Base-by-base conservation (phyloP, 2,113 vertebrate species). In the Albula goreensis region DNA sequence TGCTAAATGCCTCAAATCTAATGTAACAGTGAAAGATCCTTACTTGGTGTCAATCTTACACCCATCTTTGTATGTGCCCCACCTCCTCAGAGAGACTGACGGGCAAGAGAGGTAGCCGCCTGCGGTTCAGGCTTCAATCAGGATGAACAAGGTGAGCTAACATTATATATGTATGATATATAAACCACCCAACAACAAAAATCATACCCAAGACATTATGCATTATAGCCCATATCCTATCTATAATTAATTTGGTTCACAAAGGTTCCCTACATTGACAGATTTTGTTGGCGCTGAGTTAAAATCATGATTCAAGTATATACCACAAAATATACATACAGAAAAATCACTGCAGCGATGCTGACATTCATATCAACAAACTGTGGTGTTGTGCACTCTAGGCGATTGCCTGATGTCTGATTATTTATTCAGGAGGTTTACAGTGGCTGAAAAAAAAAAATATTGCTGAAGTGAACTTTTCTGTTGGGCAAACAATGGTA, bases 81-180 rank as follows among this genome's bases (percentile, higher is more conserved):
- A 89, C 94, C 93, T 93, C 87, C 88, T 94, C 93, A 93, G 83
- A 57, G 87, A 93, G 94, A 96, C 79, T 94, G 94, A 92, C 93
- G 88, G 92, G 86, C 83, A 90, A 83, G 90, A 91, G 91, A 91
- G 89, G 85, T 31, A 87, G 86, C 49, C 90, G 90, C 85, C 88
- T 57, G 85, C 86, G 83, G 90, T 92, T 94, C 94, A 93, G 92
- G 77, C 70, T 85, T 91, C 90, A 89, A 88, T 88, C 90, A 88
- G 83, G 89, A 86, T 88, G 87, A 82, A 78, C 52, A 56, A 89
- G 70, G 79, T 53, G 7, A 80, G 85, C 80, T 63, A 92, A 87
- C 77, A 63, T 52, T 19, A 41, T 41, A 41, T 41, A 41, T 41
- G 31, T 41, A 41, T 41, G 31, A 41, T 41, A 41, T 41, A 41